Conservation (phyloP, 2,113 vertebrate genomes). For the Tachycineta bicolor region DNA sequence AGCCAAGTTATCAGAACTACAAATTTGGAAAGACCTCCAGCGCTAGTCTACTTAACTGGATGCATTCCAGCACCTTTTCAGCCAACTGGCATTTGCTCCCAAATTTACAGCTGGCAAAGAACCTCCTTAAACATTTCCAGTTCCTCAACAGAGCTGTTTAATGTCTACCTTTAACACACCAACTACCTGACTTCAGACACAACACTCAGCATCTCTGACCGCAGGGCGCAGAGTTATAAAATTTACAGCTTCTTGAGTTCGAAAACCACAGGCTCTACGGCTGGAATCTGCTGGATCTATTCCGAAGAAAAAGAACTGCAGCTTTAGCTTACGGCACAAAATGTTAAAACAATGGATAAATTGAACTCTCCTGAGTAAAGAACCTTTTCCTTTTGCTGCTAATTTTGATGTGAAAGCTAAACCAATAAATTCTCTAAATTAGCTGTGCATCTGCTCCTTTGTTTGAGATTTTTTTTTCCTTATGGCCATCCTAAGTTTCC, state of each 20-base stretch:
- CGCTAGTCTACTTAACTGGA: slow-evolving; percentile 79
- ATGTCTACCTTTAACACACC: slow-evolving; percentile 80
- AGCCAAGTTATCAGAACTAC: slow-evolving; percentile 64
- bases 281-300: slow-evolving; percentile 61
- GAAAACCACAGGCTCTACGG: slow-evolving; percentile 59
- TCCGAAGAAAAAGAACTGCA: neutral
- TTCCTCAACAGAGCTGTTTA: slow-evolving; percentile 73
- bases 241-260: slow-evolving; percentile 78
- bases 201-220: slow-evolving; percentile 77
- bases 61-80: slow-evolving; percentile 68
- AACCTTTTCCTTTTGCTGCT: slow-evolving; percentile 28
- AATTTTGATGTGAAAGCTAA: slow-evolving; percentile 55
- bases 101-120: slow-evolving; percentile 82
- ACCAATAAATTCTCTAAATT: slow-evolving; percentile 11
- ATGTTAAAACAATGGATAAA: slow-evolving; percentile 49
- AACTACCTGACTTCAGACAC: slow-evolving; percentile 81
- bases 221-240: slow-evolving; percentile 76
- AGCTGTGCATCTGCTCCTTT: slow-evolving; percentile 27
- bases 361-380: slow-evolving; percentile 29
- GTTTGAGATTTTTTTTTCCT: neutral
- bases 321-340: slow-evolving; percentile 4
- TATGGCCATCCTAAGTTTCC: neutral
- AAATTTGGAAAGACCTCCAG: slow-evolving; percentile 74
- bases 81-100: slow-evolving; percentile 76
- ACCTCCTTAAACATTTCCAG: slow-evolving; percentile 77